Percentiles rank a stretch among this genome's conserved stretches.
Evolutionary conservation across 2,888 invertebrate species (phyloP).

Genomic region (Drosophila meridionalis): DNA sequence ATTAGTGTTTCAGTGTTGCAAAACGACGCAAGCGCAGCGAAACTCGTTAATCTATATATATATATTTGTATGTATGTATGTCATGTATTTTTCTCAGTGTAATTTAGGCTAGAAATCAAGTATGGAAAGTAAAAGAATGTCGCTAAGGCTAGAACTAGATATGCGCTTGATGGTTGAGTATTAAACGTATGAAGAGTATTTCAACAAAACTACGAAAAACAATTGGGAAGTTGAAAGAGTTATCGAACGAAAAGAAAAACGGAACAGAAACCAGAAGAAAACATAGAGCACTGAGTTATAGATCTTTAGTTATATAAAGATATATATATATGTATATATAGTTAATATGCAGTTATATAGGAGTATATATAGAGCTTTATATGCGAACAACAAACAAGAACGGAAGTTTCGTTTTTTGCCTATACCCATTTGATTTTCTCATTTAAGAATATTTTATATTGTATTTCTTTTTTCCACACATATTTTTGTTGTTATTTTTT

Average conservation of each 20-base stretch:
- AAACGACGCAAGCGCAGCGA: constrained; percentile 46
- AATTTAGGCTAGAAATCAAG: constrained; percentile 46
- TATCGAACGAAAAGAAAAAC: background rate
- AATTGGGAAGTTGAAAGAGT: constrained; percentile 8
- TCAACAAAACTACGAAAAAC: constrained; percentile 42
- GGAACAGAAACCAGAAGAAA: constrained; percentile 7
- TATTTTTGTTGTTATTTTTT: constrained; percentile 48
- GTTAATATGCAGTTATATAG: constrained; percentile 11
- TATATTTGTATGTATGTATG: constrained; percentile 16
- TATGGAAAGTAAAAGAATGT: constrained; percentile 25
- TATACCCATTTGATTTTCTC: constrained; percentile 61
- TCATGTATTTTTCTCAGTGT: constrained; percentile 65
- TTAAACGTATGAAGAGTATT: constrained; percentile 19
- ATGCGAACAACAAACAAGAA: constrained; percentile 63
- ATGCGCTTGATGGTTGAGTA: constrained; percentile 27
- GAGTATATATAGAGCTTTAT: constrained; percentile 24
- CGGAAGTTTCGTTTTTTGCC: constrained; percentile 54
- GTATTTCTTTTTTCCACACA: constrained; percentile 34
- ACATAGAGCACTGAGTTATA: constrained; percentile 35
- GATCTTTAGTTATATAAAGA: constrained; percentile 10
- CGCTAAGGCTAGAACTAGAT: constrained; percentile 18
- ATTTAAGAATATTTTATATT: constrained; percentile 22
- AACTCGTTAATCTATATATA: constrained; percentile 13
- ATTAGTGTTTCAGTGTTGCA: constrained; percentile 35
- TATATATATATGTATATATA: constrained; percentile 4